Conservation (phyloP, 1,140 invertebrate species). For the Teleogryllus occipitalis region DNA sequence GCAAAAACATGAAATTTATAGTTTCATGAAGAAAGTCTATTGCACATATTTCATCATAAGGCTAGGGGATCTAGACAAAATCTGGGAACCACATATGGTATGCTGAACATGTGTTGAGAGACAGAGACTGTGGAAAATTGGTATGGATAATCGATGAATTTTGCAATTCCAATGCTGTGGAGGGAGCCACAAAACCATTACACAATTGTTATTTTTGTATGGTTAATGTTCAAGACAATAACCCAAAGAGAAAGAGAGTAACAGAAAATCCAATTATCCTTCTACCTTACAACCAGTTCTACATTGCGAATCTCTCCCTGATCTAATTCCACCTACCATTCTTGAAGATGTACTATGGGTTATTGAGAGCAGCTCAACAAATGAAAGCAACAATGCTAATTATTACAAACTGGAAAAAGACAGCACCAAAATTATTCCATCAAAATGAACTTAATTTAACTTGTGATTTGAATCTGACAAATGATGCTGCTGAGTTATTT, state of each 20-base stretch:
- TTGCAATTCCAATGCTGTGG: neutral
- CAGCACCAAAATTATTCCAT: slow-evolving; percentile 9
- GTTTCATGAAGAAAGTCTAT: slow-evolving; percentile 8
- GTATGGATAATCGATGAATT: neutral
- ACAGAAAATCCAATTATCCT: neutral
- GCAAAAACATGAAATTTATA: neutral
- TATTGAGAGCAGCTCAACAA: no score
- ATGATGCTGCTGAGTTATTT: no score
- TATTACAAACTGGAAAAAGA: neutral
- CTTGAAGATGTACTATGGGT: no score
- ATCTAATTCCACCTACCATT: no score
- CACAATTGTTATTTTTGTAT: neutral
- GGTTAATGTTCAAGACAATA: neutral
- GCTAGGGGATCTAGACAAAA: neutral
- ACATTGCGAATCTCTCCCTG: neutral
- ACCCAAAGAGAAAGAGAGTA: neutral
- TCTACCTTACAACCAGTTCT: neutral
- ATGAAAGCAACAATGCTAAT: no score
- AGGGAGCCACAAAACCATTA: neutral
- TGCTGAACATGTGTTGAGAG: slow-evolving; percentile 10
- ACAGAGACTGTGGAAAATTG: slow-evolving; percentile 10
- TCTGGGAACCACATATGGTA: slow-evolving; percentile 3
- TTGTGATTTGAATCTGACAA: slow-evolving; percentile 15
- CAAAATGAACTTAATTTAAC: slow-evolving; percentile 17
- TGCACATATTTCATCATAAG: neutral